Evolutionary conservation across 2,888 invertebrate species (phyloP), one percentile per base, ranked within the genome.

Genomic region (Metellina segmentata): DNA sequence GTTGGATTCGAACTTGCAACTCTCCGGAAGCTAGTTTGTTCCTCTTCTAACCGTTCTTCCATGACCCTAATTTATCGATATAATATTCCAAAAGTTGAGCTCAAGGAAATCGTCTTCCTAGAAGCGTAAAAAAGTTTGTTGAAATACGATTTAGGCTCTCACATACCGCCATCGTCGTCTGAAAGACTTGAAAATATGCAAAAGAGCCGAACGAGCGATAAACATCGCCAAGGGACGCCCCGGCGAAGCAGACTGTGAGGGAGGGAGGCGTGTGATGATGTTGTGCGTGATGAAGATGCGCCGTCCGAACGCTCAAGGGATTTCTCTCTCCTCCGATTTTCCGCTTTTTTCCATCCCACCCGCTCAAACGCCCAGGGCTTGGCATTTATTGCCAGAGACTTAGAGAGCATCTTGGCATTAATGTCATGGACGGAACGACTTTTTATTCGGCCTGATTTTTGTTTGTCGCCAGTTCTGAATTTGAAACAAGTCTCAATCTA

Each of bases 271-370:
- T 49, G 52, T 72, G 72, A 13, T 49, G 72, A 52, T 72, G 72
- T 72, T 83, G 51, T 83, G 82, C 82, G 82, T 72, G 72, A 51
- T 72, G 52, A 20, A 13, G 19, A 51, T 83, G 82, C 82, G 82
- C 72, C 51, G 51, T 13, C 51, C 49, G 20, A 19, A 16, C 51
- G 72, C 82, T 72, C 72, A 7, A 52, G 72, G 82, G 82, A 81
- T 70, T 81, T 70, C 49, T 34, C 48, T 7, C 48, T 48, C 69
- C 13, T 34, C 13, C 11, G 16, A 52, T 9, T 78, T 52, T 52
- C 19, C 51, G 34, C 34, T 34, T 34, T 34, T 34, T 34, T 34
- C 34, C 34, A 34, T 34, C 34, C 34, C 34, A 34, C 34, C 13
- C 52, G 13, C 61, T 16, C 61, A 61, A 61, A 9, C 16, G 61